Conservation (phyloP, 2,888 invertebrate species). For the Cybosia mesomella region DNA sequence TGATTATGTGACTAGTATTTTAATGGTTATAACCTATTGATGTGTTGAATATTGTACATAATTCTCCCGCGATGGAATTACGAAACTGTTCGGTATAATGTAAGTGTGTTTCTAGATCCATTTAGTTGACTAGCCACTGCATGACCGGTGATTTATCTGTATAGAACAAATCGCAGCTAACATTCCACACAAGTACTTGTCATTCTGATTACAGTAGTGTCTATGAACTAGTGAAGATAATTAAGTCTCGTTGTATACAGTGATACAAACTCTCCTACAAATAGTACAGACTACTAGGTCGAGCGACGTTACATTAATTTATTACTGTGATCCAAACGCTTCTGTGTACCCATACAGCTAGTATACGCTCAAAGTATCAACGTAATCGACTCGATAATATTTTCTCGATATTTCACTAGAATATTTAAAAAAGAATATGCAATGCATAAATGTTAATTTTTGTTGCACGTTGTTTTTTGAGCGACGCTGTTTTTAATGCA, state of each 20-base stretch:
- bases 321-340: constrained; percentile 84
- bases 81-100: constrained; percentile 30
- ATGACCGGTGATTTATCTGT: constrained; percentile 79
- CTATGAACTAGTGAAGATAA: constrained; percentile 68
- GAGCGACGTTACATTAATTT: constrained; percentile 77
- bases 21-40: constrained; percentile 30
- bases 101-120: constrained; percentile 54
- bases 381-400: constrained; percentile 81
- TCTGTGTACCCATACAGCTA: constrained; percentile 86
- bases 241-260: constrained; percentile 64
- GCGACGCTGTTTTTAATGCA: constrained; percentile 95
- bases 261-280: constrained; percentile 71
- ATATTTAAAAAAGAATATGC: constrained; percentile 85
- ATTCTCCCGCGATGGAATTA: constrained; percentile 36
- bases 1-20: constrained; percentile 27
- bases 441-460: constrained; percentile 89
- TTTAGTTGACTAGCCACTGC: constrained; percentile 70
- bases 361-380: constrained; percentile 87
- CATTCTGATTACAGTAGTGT: constrained; percentile 72
- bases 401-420: constrained; percentile 84
- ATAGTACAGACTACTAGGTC: constrained; percentile 81
- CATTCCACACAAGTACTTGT: constrained; percentile 76
- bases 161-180: constrained; percentile 85
- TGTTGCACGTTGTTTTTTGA: constrained; percentile 93
- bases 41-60: constrained; percentile 37